Conservation (phyloP, 2,888 invertebrate genomes). For the Acronicta leporina region DNA sequence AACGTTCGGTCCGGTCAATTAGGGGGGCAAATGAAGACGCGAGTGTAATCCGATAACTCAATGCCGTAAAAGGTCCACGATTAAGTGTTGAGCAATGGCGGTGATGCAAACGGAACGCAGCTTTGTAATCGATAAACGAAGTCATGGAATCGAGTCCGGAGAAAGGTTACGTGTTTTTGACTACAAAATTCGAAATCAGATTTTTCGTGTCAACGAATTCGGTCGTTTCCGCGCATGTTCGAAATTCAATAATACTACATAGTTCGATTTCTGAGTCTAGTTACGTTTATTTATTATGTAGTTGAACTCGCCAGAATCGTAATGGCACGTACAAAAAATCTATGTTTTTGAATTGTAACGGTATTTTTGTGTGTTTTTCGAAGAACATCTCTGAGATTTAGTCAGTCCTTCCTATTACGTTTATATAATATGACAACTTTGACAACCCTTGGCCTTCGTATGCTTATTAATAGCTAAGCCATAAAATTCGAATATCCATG, state of each 20-base stretch:
- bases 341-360: too few species aligned
- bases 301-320: too few species aligned
- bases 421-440: not conserved
- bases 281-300: too few species aligned
- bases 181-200: constrained; percentile 41
- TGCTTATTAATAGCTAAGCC: constrained; percentile 1
- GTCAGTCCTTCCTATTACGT: not conserved
- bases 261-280: not conserved
- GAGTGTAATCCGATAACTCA: constrained; percentile 58
- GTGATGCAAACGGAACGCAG: constrained; percentile 61
- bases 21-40: constrained; percentile 45
- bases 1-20: constrained; percentile 49
- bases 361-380: too few species aligned
- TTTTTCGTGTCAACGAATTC: constrained; percentile 16
- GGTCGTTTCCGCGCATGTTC: constrained; percentile 9
- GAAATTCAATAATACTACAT: constrained; percentile 9
- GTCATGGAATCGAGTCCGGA: constrained; percentile 47
- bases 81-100: constrained; percentile 60
- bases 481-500: constrained; percentile 3
- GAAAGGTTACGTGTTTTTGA: constrained; percentile 51
- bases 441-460: constrained; percentile 2
- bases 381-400: too few species aligned
- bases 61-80: constrained; percentile 59
- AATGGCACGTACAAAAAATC: too few species aligned
- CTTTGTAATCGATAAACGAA: constrained; percentile 61